Evolutionary conservation across 2,888 invertebrate species (phyloP), one percentile per base, ranked within the genome.

Genomic region (Ormyrus rosae): DNA sequence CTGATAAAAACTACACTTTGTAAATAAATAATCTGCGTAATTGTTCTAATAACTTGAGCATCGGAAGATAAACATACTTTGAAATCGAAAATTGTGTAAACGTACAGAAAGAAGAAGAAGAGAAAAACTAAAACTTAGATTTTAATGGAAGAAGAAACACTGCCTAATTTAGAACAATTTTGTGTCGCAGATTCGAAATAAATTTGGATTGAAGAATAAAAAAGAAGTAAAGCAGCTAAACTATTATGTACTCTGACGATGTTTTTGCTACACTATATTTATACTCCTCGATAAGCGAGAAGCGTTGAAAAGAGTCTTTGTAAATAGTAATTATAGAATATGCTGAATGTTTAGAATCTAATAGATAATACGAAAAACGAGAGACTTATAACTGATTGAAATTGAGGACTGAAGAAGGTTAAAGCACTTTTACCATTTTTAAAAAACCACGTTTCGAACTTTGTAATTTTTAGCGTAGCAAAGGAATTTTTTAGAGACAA

Each of bases 261-360:
- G 82, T 84, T 72, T 81, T 78, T 78, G 69, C 61, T 75, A 78
- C 69, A 74, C 63, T 64, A 64, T 58, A 61, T 80, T 75, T 76
- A 61, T 68, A 75, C 51, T 72, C 55, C 51, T 72, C 60, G 48
- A 67, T 48, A 58, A 72, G n/a, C 61, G 34, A 56, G n/a, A 75
- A 60, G 68, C 65, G 77, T 70, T 56, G 19, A 69, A 55, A 68
- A 76, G n/a, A 67, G 13, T 45, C 45, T 7, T 69, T 80, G 82
- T 80, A 80, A 48, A 82, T 82, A 82, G 5, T 82, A 77, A 70
- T 34, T 68, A 13, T 53, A 53, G 64, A 78, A 55, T 69, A 13
- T 45, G 70, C 74, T 86, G 81, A 81, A 84, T 87, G 85, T 87
- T 86, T 85, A 85, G 85, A 83, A 82, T 83, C 78, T 84, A 85